Base-by-base conservation (phyloP, 1,140 invertebrate species). In the Berghia stephanieae region DNA sequence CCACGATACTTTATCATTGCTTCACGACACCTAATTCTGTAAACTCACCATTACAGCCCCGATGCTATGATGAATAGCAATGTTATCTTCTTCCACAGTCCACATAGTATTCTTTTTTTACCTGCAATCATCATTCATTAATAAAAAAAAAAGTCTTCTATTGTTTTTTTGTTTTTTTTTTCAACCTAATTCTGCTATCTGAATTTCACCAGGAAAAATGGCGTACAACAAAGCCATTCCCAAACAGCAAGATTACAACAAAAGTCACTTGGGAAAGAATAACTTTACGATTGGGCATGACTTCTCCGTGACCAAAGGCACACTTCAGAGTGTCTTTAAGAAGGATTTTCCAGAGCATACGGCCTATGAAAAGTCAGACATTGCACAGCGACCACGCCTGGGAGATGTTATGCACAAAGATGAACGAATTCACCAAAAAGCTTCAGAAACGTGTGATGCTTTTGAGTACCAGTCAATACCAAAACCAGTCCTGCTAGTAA, bases 361-460 rank as follows among this genome's bases (percentile, higher is more conserved):
- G 40, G 42, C 67, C 38, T 80, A 82, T 73, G 80, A 81, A 6
- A 67, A 79, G 24, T 72, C 76, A 31, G 75, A 77, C 3, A 75
- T 79, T 8, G 83, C 86, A 3, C 75, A 80, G 21, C 82, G 79
- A n/a, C 85, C 85, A 34, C 80, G 74, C 4, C 75, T 86, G 8
- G 86, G 83, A 2, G 80, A 85, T 36, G 82, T 88, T 31, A 84
- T 88, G 85, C 84, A 86, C 55, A 82, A 79, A 63, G 86, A 88
- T 78, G 75, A 79, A n/a, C 78, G 63, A 5, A 84, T 88, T 78
- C 82, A 80, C 46, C 79, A 86, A 24, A 78, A 79, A 34, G 77
- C 81, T n/a, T 88, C 86, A 10, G 86, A 87, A 75, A 88, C 85
- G 27, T 69, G 77, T 34, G 77, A 77, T 34, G 73, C 81, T 24